phyloP scores from a whole-genome alignment of 2,113 vertebrate species.

The Ascaphus truei region DNA sequence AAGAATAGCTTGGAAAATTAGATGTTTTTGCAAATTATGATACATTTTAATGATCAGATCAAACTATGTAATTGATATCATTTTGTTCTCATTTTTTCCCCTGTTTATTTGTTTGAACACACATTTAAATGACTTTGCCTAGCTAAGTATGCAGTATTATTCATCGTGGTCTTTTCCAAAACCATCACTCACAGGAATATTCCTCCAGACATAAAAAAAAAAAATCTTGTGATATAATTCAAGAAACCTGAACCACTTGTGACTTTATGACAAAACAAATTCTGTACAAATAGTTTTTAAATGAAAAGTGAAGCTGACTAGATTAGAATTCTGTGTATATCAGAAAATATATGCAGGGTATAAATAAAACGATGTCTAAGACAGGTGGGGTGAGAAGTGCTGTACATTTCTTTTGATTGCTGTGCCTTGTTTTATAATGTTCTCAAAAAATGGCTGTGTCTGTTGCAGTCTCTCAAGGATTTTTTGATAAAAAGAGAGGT shows the following conservation, averaged over 20 bases:
- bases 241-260: neutral
- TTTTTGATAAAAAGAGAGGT: slow-evolving; percentile 82
- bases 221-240: neutral
- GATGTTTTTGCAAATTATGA: no score
- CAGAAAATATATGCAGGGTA: slow-evolving; percentile 31
- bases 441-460: slow-evolving; percentile 71
- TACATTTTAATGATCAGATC: no score
- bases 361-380: slow-evolving; percentile 50
- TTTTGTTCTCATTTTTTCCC: no score
- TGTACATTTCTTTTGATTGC: slow-evolving; percentile 64
- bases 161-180: no score
- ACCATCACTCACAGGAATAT: neutral
- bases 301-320: slow-evolving; percentile 37
- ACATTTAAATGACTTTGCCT: no score
- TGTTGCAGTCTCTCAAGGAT: slow-evolving; percentile 75
- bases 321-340: slow-evolving; percentile 45
- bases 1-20: no score
- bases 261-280: slow-evolving; percentile 36
- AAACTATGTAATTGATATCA: no score
- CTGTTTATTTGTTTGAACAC: no score
- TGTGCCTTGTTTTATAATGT: slow-evolving; percentile 68
- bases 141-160: no score
- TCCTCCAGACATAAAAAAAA: neutral
- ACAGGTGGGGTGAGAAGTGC: slow-evolving; percentile 55
- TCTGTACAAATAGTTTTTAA: slow-evolving; percentile 23